Conservation (phyloP, 53 echinoderm and acorn worm species). For the Paracentrotus lividus region DNA sequence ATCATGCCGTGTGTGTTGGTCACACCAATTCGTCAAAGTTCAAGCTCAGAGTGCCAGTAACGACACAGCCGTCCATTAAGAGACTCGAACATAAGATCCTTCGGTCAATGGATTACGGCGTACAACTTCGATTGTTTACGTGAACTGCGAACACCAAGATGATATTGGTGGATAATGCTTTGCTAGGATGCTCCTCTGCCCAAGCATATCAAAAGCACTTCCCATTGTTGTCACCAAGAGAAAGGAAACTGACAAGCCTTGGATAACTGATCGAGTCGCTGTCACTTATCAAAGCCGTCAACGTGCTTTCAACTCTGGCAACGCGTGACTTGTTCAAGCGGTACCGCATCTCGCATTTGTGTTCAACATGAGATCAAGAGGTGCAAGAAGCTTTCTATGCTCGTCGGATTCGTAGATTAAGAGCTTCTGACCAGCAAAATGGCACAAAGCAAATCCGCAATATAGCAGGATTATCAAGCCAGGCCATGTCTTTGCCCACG, state of each 20-base stretch:
- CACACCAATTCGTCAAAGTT: not conserved
- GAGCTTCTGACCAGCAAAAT: too few relatives aligned
- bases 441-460: too few relatives aligned
- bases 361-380: too few relatives aligned
- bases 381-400: too few relatives aligned
- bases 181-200: not conserved
- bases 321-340: too few relatives aligned
- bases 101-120: not conserved
- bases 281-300: too few relatives aligned
- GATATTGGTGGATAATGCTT: not conserved
- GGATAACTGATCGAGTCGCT: not conserved
- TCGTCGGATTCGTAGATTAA: too few relatives aligned
- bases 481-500: too few relatives aligned
- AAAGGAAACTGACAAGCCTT: not conserved
- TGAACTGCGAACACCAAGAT: not conserved
- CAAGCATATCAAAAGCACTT: not conserved
- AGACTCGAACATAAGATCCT: not conserved
- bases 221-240: not conserved
- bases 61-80: not conserved
- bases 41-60: not conserved
- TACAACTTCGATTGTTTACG: not conserved
- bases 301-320: too few relatives aligned
- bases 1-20: not conserved
- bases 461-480: too few relatives aligned
- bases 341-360: too few relatives aligned